Evolutionary conservation across 2,113 vertebrate genomes (phyloP).

Genomic region (Pimephales promelas): DNA sequence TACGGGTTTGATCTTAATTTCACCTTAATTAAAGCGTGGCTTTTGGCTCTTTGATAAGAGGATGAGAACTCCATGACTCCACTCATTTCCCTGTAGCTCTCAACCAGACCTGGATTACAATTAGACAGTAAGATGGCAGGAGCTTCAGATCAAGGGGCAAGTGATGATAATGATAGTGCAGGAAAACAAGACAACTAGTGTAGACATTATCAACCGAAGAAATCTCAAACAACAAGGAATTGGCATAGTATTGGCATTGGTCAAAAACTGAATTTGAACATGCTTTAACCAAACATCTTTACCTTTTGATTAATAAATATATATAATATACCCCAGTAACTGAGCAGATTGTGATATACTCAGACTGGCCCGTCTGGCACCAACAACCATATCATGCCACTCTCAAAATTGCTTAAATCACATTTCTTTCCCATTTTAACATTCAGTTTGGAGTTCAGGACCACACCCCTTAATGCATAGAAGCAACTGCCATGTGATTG

Average conservation of each 20-base stretch:
- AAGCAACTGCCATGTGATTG: too few species aligned
- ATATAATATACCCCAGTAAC: too few species aligned
- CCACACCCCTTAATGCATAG: too few species aligned
- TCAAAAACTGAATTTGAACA: neutral
- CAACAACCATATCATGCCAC: too few species aligned
- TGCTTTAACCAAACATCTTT: too few species aligned
- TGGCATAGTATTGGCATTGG: too few species aligned
- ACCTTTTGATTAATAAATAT: too few species aligned
- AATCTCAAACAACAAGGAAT: neutral
- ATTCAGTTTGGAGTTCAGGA: too few species aligned
- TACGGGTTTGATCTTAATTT: slow-evolving; percentile 49
- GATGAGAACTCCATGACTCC: slow-evolving; percentile 35
- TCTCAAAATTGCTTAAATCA: too few species aligned
- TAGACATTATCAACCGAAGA: neutral
- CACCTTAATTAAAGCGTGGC: slow-evolving; percentile 50
- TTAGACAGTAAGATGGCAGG: slow-evolving; percentile 13
- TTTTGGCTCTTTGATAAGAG: slow-evolving; percentile 52
- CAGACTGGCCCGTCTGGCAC: too few species aligned
- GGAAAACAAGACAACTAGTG: neutral
- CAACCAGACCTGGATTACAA: slow-evolving; percentile 31
- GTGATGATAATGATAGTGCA: neutral
- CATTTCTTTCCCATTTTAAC: too few species aligned
- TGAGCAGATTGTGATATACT: too few species aligned
- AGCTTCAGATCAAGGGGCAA: neutral
- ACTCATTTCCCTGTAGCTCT: slow-evolving; percentile 25